Evolutionary conservation across 2,797 vertebrate genomes (phyloP).

Genomic region (Crenuchus spilurus): DNA sequence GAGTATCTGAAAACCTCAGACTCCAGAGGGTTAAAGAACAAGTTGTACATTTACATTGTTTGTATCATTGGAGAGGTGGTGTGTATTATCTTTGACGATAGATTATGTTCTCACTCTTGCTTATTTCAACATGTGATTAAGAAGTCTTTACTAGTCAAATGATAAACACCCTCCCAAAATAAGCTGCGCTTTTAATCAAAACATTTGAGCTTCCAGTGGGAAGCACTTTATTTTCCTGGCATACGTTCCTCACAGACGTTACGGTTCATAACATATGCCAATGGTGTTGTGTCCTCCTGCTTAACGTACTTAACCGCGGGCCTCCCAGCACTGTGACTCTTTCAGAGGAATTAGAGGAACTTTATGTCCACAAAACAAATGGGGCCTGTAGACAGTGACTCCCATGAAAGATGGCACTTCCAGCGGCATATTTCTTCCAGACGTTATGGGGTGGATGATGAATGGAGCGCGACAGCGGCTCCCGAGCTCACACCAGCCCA

Average conservation of each 20-base stretch:
- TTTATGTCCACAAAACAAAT: slow-evolving; percentile 75
- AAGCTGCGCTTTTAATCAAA: slow-evolving; percentile 20
- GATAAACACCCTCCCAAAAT: not conserved
- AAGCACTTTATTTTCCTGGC: slow-evolving; percentile 7
- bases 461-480: slow-evolving; percentile 65
- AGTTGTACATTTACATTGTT: no score
- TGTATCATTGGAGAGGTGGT: no score
- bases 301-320: slow-evolving; percentile 54
- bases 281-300: slow-evolving; percentile 47
- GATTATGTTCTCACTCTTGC: no score
- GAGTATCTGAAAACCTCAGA: no score
- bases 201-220: slow-evolving; percentile 1
- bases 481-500: slow-evolving; percentile 57
- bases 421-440: slow-evolving; percentile 74
- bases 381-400: slow-evolving; percentile 68
- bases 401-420: slow-evolving; percentile 74
- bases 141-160: not conserved
- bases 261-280: slow-evolving; percentile 25
- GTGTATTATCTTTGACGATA: no score
- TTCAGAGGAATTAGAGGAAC: slow-evolving; percentile 66
- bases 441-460: slow-evolving; percentile 77
- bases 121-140: not conserved
- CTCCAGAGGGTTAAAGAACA: no score
- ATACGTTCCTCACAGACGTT: slow-evolving; percentile 27
- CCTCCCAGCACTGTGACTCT: slow-evolving; percentile 49